Evolutionary conservation across 1,140 invertebrate species (phyloP).

Genomic region (Sycophaga agraensis): DNA sequence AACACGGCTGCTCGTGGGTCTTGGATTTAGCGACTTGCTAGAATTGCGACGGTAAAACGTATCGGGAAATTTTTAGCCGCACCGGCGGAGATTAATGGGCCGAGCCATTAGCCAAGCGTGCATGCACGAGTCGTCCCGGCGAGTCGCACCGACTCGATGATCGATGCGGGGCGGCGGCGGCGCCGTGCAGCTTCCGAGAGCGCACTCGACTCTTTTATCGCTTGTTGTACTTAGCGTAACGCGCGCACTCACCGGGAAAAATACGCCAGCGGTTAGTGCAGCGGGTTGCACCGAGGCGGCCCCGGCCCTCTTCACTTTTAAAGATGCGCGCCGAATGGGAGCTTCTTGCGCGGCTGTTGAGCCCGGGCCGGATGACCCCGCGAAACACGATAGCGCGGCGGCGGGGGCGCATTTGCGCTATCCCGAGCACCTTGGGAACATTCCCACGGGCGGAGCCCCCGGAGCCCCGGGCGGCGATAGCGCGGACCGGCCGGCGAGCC

Average conservation of each 20-base stretch:
- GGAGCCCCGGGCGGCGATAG: too few relatives aligned
- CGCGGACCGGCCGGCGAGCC: too few relatives aligned
- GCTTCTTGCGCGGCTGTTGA: too few relatives aligned
- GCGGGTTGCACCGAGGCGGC: not conserved
- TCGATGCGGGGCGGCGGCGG: not conserved
- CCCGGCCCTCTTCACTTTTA: constrained; percentile 33
- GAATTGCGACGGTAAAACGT: too few relatives aligned
- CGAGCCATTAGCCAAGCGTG: not conserved
- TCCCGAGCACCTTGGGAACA: too few relatives aligned
- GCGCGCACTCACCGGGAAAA: not conserved
- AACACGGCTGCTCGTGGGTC: too few relatives aligned
- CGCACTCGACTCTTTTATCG: not conserved
- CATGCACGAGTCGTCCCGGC: not conserved
- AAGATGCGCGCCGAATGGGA: too few relatives aligned
- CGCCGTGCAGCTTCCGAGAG: too few relatives aligned
- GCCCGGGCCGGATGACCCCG: constrained; percentile 54
- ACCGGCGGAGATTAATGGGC: not conserved
- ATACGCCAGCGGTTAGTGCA: not conserved
- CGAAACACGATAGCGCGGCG: constrained; percentile 52
- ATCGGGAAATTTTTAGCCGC: not conserved
- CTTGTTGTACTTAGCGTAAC: not conserved
- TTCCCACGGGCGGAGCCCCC: too few relatives aligned
- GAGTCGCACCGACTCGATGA: not conserved
- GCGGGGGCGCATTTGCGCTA: constrained; percentile 39
- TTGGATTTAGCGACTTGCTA: too few relatives aligned